A percentile compares a stretch with the other conserved stretches of the same genome.
phyloP scores from a whole-genome alignment of 64 coral and sea anemone species.

The Montipora capricornis region DNA sequence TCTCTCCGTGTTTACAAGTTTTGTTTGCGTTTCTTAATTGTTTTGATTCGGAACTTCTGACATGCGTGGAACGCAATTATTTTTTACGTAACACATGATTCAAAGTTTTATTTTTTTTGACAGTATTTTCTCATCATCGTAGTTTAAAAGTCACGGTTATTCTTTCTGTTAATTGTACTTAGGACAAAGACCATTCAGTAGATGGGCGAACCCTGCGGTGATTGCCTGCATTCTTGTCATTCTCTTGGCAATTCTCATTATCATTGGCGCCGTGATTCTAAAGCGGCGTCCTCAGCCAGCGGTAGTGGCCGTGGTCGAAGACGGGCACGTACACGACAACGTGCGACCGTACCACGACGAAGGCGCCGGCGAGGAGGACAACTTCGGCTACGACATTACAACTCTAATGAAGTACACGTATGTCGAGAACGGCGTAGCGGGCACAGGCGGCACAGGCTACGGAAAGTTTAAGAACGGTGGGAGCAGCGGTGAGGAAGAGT shows the following conservation, averaged over 20 bases:
- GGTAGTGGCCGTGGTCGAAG: slow-evolving; percentile 57
- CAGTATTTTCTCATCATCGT: not conserved
- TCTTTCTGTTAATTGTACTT: not conserved
- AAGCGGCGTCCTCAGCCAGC: slow-evolving; percentile 69
- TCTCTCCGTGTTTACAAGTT: too few species aligned
- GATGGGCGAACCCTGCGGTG: slow-evolving; percentile 79
- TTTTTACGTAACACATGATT: too few species aligned
- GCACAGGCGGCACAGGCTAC: slow-evolving; percentile 20
- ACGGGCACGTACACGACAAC: slow-evolving; percentile 96
- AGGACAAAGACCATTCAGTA: slow-evolving; percentile 59
- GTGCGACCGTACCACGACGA: slow-evolving; percentile 97
- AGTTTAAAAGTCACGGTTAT: not conserved
- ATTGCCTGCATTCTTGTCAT: slow-evolving; percentile 81
- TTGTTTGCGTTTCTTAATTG: too few species aligned
- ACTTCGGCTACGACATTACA: slow-evolving; percentile 90
- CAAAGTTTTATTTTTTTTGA: too few species aligned
- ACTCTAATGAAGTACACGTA: slow-evolving; percentile 97
- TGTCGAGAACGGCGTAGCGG: slow-evolving; percentile 75
- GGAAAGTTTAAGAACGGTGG: slow-evolving; percentile 34
- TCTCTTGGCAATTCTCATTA: slow-evolving; percentile 75
- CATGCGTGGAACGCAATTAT: too few species aligned
- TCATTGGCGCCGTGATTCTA: slow-evolving; percentile 81
- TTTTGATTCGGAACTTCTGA: too few species aligned
- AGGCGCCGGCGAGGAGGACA: slow-evolving; percentile 97
- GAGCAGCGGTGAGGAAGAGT: slow-evolving; percentile 67